These are phyloP conservation scores for Eubasilissa splendida DNA, from an alignment of 2,888 invertebrate species.

Conservation along the genomic window DNA sequence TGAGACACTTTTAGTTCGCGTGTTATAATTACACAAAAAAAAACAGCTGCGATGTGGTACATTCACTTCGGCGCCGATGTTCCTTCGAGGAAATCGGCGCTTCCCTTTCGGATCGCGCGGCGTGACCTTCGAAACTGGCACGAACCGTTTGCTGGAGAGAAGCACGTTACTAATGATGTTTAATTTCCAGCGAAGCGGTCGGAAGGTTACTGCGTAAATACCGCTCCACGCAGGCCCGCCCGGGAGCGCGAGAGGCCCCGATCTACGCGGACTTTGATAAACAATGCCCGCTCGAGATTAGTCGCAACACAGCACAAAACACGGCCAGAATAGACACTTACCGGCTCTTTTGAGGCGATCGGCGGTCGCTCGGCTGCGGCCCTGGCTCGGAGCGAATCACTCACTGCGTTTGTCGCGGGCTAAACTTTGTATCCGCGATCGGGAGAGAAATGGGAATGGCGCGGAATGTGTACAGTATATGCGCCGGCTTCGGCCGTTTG, in stretches of 20 bases:
- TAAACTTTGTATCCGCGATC: constrained; percentile 7
- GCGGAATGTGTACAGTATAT: neutral
- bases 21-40: neutral
- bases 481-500: neutral
- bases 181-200: neutral
- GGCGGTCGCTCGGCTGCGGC: neutral
- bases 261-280: constrained; percentile 24
- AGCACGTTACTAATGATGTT: neutral
- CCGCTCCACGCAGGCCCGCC: neutral
- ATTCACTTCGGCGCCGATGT: neutral
- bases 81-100: constrained; percentile 1
- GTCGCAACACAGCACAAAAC: neutral
- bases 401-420: constrained; percentile 7
- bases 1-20: neutral
- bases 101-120: neutral
- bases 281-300: constrained; percentile 17
- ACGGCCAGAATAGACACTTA: constrained; percentile 2
- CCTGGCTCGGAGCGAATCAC: constrained; percentile 14
- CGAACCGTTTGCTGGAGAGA: neutral
- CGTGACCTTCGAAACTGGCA: constrained; percentile 22
- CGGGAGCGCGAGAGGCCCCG: constrained; percentile 2
- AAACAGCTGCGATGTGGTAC: neutral
- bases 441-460: constrained; percentile 12
- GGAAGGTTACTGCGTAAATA: constrained; percentile 30
- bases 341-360: neutral